Percentiles rank a stretch among this genome's conserved stretches.
These are phyloP conservation scores for Rhagoletis zephyria DNA, from an alignment of 1,140 invertebrate species.

Conservation along the genomic window DNA sequence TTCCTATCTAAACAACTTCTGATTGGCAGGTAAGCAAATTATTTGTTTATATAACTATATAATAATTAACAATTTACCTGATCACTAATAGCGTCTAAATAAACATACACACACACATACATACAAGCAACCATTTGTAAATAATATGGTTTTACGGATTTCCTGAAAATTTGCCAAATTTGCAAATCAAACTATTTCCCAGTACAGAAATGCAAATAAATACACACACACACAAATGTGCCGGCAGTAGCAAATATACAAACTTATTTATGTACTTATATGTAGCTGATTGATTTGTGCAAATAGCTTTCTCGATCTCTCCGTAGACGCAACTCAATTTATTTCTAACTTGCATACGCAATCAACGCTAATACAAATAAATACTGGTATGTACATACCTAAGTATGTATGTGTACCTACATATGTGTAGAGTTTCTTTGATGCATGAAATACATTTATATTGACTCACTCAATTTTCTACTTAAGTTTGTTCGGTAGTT, in stretches of 20 bases:
- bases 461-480: conserved; percentile 12
- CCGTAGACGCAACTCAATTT: conserved; percentile 8
- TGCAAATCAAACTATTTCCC: conserved; percentile 43
- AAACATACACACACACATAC: too few species aligned
- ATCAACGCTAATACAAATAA: neutral
- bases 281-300: conserved; percentile 8
- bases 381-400: neutral
- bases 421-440: neutral
- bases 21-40: neutral
- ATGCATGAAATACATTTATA: neutral
- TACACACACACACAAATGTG: neutral
- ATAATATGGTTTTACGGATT: neutral
- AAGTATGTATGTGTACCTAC: neutral
- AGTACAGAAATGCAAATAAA: neutral
- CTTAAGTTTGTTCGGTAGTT: conserved; percentile 4
- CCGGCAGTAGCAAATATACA: too few species aligned
- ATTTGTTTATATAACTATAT: neutral
- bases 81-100: neutral
- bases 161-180: conserved; percentile 29
- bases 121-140: too few species aligned
- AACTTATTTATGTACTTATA: too few species aligned
- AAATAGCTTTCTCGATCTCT: conserved; percentile 13
- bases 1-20: neutral
- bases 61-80: conserved; percentile 1
- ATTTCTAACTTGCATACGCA: neutral